Conservation (phyloP, 2,113 vertebrate genomes). For the Triplophysa dalaica region DNA sequence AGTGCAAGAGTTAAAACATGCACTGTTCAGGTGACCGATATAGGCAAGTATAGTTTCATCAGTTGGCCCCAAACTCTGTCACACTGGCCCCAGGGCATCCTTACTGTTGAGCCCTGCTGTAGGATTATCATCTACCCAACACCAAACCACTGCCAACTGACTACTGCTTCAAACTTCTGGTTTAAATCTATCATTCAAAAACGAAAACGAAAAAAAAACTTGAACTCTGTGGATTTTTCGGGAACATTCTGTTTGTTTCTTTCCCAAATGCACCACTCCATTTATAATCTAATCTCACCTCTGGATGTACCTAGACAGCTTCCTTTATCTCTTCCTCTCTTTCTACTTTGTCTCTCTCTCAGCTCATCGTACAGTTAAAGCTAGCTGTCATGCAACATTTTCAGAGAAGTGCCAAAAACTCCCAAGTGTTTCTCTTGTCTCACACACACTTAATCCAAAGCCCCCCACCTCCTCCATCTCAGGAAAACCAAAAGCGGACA, state of each 20-base stretch:
- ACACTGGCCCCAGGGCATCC: background rate
- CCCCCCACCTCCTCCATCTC: constrained; percentile 23
- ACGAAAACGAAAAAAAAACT: constrained; percentile 19
- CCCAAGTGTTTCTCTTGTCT: constrained; percentile 32
- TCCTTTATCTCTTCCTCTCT: constrained; percentile 14
- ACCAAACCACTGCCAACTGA: constrained; percentile 2
- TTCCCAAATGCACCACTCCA: constrained; percentile 41
- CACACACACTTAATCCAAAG: constrained; percentile 31
- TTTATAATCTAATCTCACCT: constrained; percentile 42
- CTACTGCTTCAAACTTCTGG: constrained; percentile 5
- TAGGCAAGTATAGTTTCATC: too few relatives aligned
- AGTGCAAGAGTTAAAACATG: too few relatives aligned
- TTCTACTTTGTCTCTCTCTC: constrained; percentile 19
- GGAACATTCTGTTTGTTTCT: constrained; percentile 23
- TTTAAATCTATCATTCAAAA: background rate
- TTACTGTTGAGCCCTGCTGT: too few relatives aligned
- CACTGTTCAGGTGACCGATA: too few relatives aligned
- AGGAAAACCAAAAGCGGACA: constrained; percentile 44
- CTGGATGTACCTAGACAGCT: constrained; percentile 10
- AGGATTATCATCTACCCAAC: background rate
- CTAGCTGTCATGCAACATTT: background rate
- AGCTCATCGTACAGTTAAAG: background rate
- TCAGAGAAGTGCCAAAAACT: constrained; percentile 15
- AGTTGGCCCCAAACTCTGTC: background rate
- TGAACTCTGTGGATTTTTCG: constrained; percentile 6